Evolutionary conservation across 2,888 invertebrate genomes (phyloP).

Genomic region (Taenaris catops): DNA sequence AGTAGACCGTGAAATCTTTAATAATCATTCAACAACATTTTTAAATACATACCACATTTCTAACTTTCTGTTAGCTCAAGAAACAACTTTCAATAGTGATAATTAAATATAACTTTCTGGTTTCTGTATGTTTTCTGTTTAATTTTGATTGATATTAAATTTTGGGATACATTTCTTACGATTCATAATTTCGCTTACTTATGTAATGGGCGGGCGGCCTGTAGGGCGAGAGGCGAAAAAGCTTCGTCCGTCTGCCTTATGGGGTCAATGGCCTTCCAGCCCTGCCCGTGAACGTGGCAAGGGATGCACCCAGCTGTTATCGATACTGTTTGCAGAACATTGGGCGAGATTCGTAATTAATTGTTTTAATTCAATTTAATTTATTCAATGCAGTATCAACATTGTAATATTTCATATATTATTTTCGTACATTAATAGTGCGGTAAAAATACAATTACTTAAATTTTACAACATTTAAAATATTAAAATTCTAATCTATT

Average conservation of each 20-base stretch:
- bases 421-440: too few relatives aligned
- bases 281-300: constrained; percentile 70
- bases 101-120: constrained; percentile 9
- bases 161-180: constrained; percentile 1
- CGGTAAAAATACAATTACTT: too few relatives aligned
- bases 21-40: constrained; percentile 18
- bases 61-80: constrained; percentile 20
- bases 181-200: too few relatives aligned
- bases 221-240: constrained; percentile 73
- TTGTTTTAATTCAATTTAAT: too few relatives aligned
- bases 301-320: constrained; percentile 63
- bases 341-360: constrained; percentile 10
- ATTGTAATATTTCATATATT: too few relatives aligned
- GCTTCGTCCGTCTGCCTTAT: constrained; percentile 53
- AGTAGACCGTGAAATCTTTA: constrained; percentile 26
- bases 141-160: neutral
- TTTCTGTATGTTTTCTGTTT: constrained; percentile 4
- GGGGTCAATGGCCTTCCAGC: constrained; percentile 68
- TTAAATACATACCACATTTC: constrained; percentile 15
- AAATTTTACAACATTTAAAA: too few relatives aligned
- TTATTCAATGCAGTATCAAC: too few relatives aligned
- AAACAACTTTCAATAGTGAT: constrained; percentile 16
- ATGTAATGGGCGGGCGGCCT: constrained; percentile 62
- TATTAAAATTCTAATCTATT: too few relatives aligned
- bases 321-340: constrained; percentile 49